Evolutionary conservation across 2,113 vertebrate genomes (phyloP).

Genomic region (western clawed frog (Xenopus tropicalis)): DNA sequence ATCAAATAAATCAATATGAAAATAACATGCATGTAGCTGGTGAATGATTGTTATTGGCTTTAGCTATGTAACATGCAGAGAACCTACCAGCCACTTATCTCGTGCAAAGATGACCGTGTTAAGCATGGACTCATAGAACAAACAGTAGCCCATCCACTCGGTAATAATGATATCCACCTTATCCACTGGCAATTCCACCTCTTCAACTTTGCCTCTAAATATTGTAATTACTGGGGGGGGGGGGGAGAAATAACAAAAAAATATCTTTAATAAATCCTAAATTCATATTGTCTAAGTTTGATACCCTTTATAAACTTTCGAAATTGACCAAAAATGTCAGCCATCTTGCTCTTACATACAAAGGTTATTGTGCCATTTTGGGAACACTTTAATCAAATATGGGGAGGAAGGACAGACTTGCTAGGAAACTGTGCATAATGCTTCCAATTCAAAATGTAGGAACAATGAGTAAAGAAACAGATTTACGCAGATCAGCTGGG

Average conservation of each 20-base stretch:
- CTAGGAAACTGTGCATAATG: too few species aligned
- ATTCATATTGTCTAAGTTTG: neutral
- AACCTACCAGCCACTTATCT: slow-evolving; percentile 96
- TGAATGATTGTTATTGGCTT: neutral
- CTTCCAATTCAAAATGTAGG: too few species aligned
- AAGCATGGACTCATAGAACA: slow-evolving; percentile 98
- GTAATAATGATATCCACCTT: slow-evolving; percentile 97
- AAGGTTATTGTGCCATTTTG: too few species aligned
- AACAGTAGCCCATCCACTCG: slow-evolving; percentile 98
- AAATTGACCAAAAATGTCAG: too few species aligned
- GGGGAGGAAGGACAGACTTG: too few species aligned
- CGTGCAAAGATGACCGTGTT: slow-evolving; percentile 96
- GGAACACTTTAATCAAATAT: too few species aligned
- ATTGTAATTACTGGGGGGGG: slow-evolving; percentile 89
- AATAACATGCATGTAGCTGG: neutral
- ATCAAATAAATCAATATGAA: too few species aligned
- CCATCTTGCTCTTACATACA: too few species aligned
- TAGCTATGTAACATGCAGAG: slow-evolving; percentile 35
- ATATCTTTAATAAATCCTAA: neutral
- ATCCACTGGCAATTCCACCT: slow-evolving; percentile 92
- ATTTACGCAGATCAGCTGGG: too few species aligned
- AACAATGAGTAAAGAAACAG: too few species aligned
- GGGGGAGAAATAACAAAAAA: neutral
- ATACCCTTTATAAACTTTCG: too few species aligned
- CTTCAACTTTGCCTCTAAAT: slow-evolving; percentile 96